These are phyloP conservation scores for Hemicordylus capensis DNA, from an alignment of 2,113 vertebrate genomes.

Conservation along the genomic window DNA sequence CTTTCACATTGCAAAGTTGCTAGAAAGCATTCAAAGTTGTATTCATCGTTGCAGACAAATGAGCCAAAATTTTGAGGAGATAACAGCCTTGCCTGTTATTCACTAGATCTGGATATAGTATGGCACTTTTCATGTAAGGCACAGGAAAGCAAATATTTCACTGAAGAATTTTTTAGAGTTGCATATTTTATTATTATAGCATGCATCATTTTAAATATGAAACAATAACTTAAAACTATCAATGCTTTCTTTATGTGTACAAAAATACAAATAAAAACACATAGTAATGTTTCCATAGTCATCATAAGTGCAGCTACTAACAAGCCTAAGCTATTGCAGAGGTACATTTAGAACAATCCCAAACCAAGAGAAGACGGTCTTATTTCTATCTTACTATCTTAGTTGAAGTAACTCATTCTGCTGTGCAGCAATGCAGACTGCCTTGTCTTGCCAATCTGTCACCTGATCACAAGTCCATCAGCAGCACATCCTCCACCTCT, in stretches of 20 bases:
- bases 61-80: slow-evolving; percentile 60
- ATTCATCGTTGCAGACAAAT: slow-evolving; percentile 70
- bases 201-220: slow-evolving; percentile 46
- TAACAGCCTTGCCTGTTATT: slow-evolving; percentile 47
- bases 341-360: background rate
- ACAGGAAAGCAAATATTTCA: slow-evolving; percentile 36
- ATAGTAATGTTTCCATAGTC: background rate
- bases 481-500: too few relatives aligned
- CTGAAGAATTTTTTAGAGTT: slow-evolving; percentile 52
- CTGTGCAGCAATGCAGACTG: too few relatives aligned
- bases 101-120: slow-evolving; percentile 56
- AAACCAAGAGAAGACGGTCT: background rate
- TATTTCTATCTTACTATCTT: too few relatives aligned
- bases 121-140: slow-evolving; percentile 39
- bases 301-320: slow-evolving; percentile 38
- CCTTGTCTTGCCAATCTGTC: too few relatives aligned
- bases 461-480: too few relatives aligned
- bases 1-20: slow-evolving; percentile 73
- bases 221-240: too few relatives aligned
- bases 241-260: too few relatives aligned
- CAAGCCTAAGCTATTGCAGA: background rate
- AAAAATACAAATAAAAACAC: slow-evolving; percentile 13
- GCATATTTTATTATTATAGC: slow-evolving; percentile 1
- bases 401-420: too few relatives aligned
- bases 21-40: slow-evolving; percentile 73